Percentiles rank a stretch among this genome's conserved stretches.
These are phyloP conservation scores for Platanista minor DNA, from an alignment of 2,113 vertebrate genomes.

Conservation along the genomic window DNA sequence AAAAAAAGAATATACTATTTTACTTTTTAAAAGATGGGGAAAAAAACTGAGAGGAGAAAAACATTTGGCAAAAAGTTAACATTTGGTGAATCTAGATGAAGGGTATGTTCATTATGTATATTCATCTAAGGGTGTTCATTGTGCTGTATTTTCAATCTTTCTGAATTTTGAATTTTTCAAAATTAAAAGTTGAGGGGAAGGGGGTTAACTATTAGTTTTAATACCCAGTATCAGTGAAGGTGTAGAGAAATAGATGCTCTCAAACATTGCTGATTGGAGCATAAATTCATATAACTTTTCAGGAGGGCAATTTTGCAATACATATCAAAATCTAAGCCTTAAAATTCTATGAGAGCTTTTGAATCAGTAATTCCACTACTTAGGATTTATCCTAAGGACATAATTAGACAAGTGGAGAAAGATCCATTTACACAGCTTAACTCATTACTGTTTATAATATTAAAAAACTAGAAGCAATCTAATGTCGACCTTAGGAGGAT, in stretches of 20 bases:
- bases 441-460: not conserved
- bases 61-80: not conserved
- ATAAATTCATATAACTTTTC: slow-evolving; percentile 33
- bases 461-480: not conserved
- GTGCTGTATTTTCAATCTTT: not conserved
- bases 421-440: not conserved
- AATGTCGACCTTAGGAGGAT: not conserved
- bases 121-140: not conserved
- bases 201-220: not conserved
- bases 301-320: not conserved
- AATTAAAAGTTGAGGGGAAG: not conserved
- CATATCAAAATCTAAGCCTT: not conserved
- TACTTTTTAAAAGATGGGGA: not conserved
- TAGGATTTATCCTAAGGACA: slow-evolving; percentile 1
- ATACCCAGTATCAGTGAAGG: not conserved
- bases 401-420: slow-evolving; percentile 14
- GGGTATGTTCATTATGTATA: not conserved
- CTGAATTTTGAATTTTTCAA: slow-evolving; percentile 3
- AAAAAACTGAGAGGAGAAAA: not conserved
- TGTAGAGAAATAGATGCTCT: not conserved
- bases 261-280: not conserved
- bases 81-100: not conserved
- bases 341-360: not conserved
- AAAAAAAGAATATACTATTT: not conserved
- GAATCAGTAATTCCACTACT: not conserved